Evolutionary conservation across 2,113 vertebrate genomes (phyloP).

Genomic region (Indicator maculatus): DNA sequence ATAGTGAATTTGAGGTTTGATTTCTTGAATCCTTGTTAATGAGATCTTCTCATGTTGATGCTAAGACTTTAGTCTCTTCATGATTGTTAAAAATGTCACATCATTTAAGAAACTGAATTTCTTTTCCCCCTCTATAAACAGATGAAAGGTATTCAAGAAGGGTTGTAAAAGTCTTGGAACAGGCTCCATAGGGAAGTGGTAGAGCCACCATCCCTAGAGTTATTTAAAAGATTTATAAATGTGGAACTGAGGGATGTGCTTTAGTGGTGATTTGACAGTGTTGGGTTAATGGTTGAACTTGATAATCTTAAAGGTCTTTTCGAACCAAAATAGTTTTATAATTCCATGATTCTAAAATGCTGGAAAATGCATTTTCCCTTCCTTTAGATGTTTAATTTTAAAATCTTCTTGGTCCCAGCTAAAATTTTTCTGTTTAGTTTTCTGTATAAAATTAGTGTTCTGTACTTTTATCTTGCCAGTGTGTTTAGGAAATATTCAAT

Average conservation of each 20-base stretch:
- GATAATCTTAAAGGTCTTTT: too few relatives aligned
- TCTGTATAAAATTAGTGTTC: neutral
- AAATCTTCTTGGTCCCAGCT: neutral
- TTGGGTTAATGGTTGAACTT: too few relatives aligned
- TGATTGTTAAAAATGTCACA: neutral
- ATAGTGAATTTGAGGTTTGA: neutral
- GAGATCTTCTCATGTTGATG: neutral
- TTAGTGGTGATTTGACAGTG: too few relatives aligned
- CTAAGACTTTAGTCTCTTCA: neutral
- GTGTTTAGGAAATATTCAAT: neutral
- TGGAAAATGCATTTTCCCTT: neutral
- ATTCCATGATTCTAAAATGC: neutral
- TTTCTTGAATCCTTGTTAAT: neutral
- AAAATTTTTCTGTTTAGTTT: neutral
- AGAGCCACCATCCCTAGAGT: too few relatives aligned
- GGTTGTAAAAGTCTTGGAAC: too few relatives aligned
- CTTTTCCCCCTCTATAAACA: neutral
- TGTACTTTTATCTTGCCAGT: neutral
- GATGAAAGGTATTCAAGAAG: neutral
- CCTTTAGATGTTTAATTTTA: neutral
- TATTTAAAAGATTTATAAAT: too few relatives aligned
- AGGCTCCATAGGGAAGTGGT: too few relatives aligned
- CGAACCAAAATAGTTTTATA: too few relatives aligned
- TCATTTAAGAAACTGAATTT: neutral
- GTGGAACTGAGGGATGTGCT: too few relatives aligned